Evolutionary conservation across 2,113 vertebrate genomes (phyloP), one percentile per base, ranked within the genome.

Genomic region (Cairina moschata): DNA sequence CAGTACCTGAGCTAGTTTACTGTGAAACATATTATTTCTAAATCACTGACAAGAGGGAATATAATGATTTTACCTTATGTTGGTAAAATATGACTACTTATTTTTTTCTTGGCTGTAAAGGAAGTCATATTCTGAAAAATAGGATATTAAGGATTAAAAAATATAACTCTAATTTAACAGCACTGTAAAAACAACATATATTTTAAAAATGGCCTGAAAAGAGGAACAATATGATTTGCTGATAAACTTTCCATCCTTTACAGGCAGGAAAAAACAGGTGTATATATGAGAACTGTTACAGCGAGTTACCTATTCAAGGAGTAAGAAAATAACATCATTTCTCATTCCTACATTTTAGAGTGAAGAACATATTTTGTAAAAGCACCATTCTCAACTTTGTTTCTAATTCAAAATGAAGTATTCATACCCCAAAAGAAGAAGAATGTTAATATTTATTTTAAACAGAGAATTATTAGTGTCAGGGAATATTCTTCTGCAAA

Each of bases 91-190:
- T 60, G 48, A 73, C 48, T 84, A 88, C 20, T 36, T 94, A n/a
- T 68, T 86, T 91, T 88, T 90, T 86, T 91, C 81, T 91, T 95
- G 86, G 84, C 71, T 93, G 32, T 48, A 89, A 95, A 89, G 95
- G 93, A 96, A 97, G 75, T 50, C 0, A 12, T 42, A 88, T 63
- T 86, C 75, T 74, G 72, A 73, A 96, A 95, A 97, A 96, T 88
- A 95, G 95, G 91, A 96, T 94, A 96, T 75, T 90, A 94, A 90
- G 23, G 65, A 96, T 86, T 86, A 79, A 76, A 89, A 92, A 80
- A 95, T 82, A 83, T 68, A 75, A 34, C 83, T 96, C 46, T 83
- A 92, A 86, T 88, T 74, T 85, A 95, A 83, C 69, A 83, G 40
- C 36, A 59, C 32, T 8, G 13, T 67, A 88, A 80, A 94, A 15